Percentiles rank a stretch among this genome's conserved stretches.
These are phyloP conservation scores for Hyphantria cunea DNA, from an alignment of 1,140 invertebrate genomes.

Conservation along the genomic window DNA sequence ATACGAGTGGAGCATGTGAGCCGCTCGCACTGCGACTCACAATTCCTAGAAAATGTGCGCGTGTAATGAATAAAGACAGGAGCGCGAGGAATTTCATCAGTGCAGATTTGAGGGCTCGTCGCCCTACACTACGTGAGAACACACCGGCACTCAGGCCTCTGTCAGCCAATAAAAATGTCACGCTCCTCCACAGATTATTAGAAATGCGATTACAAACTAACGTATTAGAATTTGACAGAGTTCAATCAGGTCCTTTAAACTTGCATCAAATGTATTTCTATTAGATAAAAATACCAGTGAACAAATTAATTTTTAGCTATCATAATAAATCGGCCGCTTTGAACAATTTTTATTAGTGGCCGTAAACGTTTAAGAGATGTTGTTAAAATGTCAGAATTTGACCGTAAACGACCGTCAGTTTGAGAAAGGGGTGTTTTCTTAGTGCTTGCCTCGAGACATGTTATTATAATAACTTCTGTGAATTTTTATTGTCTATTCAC, in stretches of 20 bases:
- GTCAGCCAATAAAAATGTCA: constrained; percentile 56
- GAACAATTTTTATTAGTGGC: constrained; percentile 65
- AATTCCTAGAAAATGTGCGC: constrained; percentile 73
- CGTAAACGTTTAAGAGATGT: constrained; percentile 68
- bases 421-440: constrained; percentile 75
- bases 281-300: constrained; percentile 31
- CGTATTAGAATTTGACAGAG: constrained; percentile 37
- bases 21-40: constrained; percentile 51
- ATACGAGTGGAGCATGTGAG: constrained; percentile 63
- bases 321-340: constrained; percentile 63
- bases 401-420: constrained; percentile 68
- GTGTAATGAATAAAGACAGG: constrained; percentile 76
- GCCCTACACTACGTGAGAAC: constrained; percentile 67
- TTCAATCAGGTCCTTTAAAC: constrained; percentile 41
- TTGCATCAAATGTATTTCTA: constrained; percentile 22
- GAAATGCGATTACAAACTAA: constrained; percentile 36
- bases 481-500: constrained; percentile 74
- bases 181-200: constrained; percentile 47
- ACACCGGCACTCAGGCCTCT: constrained; percentile 32
- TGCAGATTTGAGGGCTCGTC: constrained; percentile 72
- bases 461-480: constrained; percentile 64
- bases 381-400: constrained; percentile 75
- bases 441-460: constrained; percentile 45
- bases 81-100: constrained; percentile 71
- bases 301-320: constrained; percentile 49